Evolutionary conservation across 2,888 invertebrate species (phyloP).

Genomic region (Atrina japonica): DNA sequence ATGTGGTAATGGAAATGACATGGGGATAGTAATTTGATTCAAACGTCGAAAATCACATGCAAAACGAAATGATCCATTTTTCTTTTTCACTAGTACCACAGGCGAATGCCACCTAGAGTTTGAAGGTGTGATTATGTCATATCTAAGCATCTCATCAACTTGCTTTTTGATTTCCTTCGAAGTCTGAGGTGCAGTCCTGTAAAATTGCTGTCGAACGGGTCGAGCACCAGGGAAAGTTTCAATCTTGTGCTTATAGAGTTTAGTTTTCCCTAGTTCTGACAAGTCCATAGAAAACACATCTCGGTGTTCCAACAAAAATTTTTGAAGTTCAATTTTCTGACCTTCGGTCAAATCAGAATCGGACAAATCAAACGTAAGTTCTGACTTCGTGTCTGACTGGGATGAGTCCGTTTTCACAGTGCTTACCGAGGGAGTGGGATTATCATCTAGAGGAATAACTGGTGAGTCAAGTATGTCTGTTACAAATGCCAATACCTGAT

Average conservation of each 20-base stretch:
- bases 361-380: conserved; percentile 8
- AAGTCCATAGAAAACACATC: conserved; percentile 29
- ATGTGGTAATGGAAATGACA: no score
- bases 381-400: not conserved
- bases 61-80: conserved; percentile 32
- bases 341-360: no score
- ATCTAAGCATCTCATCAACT: conserved; percentile 34
- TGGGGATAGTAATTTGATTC: conserved; percentile 35
- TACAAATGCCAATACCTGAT: conserved; percentile 11
- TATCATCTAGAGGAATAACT: not conserved
- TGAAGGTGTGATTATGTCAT: conserved; percentile 39
- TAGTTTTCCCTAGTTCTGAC: no score
- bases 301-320: conserved; percentile 19
- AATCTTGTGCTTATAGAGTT: conserved; percentile 35
- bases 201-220: conserved; percentile 38
- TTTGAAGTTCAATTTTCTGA: conserved; percentile 16
- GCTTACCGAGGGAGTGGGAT: no score
- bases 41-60: conserved; percentile 39
- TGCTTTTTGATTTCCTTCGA: conserved; percentile 17
- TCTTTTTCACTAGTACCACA: conserved; percentile 31
- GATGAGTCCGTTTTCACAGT: no score
- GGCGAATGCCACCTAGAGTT: no score
- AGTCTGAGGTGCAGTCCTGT: conserved; percentile 16
- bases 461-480: not conserved
- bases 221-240: conserved; percentile 25